A percentile compares a stretch with the other conserved stretches of the same genome.
Conservation (phyloP, 92 coral and sea anemone species). For the Porites lobata region DNA sequence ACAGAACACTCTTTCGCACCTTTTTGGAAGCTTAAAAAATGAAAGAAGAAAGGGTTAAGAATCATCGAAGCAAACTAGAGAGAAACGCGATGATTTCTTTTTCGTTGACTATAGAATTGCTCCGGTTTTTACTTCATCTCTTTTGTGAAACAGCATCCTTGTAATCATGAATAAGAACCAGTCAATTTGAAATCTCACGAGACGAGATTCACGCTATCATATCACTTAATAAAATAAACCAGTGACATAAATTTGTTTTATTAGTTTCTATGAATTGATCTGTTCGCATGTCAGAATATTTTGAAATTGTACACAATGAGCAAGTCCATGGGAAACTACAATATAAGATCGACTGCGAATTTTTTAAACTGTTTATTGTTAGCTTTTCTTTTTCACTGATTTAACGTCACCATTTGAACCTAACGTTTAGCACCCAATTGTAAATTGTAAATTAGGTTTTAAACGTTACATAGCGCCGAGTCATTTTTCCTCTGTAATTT, state of each 20-base stretch:
- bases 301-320: conserved; percentile 29
- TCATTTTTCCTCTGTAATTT: neutral
- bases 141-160: neutral
- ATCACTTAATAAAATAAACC: neutral
- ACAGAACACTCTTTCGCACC: neutral
- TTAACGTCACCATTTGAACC: neutral
- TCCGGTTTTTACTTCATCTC: neutral
- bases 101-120: too few relatives aligned
- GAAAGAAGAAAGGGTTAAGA: neutral
- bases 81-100: too few relatives aligned
- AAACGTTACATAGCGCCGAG: neutral
- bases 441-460: neutral
- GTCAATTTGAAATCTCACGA: neutral
- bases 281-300: conserved; percentile 9
- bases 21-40: neutral
- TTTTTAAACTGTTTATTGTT: neutral
- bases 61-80: too few relatives aligned
- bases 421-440: too few relatives aligned
- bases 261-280: conserved; percentile 4
- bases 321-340: conserved; percentile 11
- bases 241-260: conserved; percentile 28
- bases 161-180: neutral
- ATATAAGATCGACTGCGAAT: conserved; percentile 3
- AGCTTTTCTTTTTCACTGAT: neutral
- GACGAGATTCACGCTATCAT: neutral